phyloP scores from a whole-genome alignment of 2,888 invertebrate genomes.

The Amphimallon solstitiale region DNA sequence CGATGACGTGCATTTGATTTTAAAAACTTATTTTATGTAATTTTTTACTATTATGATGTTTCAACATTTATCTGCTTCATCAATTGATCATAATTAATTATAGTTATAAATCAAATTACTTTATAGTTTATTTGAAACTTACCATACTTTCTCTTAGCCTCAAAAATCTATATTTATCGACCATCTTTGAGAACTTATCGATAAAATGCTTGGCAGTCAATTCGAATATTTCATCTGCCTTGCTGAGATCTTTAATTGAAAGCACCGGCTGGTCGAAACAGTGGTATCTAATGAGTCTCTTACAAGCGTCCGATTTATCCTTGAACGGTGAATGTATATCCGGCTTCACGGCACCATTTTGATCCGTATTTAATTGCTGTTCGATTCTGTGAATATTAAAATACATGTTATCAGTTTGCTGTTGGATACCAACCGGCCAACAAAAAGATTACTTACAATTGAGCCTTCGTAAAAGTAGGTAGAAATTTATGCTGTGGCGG shows the following conservation, averaged over 20 bases:
- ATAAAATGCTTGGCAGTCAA: conserved; percentile 74
- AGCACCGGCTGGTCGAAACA: conserved; percentile 76
- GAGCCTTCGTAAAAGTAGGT: conserved; percentile 58
- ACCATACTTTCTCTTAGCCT: conserved; percentile 84
- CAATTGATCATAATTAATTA: no score
- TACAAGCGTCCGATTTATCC: conserved; percentile 78
- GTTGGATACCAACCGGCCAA: no score
- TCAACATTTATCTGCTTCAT: no score
- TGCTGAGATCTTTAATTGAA: conserved; percentile 71
- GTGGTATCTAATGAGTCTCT: conserved; percentile 80
- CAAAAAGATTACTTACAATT: conserved; percentile 57
- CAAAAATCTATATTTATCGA: conserved; percentile 78
- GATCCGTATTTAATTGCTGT: conserved; percentile 79
- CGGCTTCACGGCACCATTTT: conserved; percentile 77
- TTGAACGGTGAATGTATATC: conserved; percentile 78
- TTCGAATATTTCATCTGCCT: conserved; percentile 77
- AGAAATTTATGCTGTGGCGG: conserved; percentile 51
- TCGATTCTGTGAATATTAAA: conserved; percentile 70
- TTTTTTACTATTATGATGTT: no score
- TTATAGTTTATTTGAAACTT: no score
- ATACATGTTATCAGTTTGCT: conserved; percentile 27
- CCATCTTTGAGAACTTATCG: conserved; percentile 75
- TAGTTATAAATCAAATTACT: no score
- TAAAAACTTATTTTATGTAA: no score
- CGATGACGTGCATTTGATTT: no score